These are phyloP conservation scores for Phymanthus crucifer DNA, from an alignment of 92 coral and sea anemone genomes.

Conservation along the genomic window DNA sequence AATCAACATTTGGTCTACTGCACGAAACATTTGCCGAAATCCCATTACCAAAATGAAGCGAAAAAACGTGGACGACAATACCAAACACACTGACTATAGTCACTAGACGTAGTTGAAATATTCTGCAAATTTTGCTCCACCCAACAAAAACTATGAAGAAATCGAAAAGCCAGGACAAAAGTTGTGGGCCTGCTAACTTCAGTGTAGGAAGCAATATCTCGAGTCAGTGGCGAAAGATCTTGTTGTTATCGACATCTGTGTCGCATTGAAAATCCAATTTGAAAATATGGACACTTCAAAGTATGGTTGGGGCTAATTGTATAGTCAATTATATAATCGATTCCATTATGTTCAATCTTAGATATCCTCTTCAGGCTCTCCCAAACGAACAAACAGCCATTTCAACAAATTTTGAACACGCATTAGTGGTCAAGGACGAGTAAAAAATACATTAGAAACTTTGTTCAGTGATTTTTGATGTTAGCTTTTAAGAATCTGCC, in stretches of 20 bases:
- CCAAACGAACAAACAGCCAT: conserved; percentile 10
- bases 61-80: not conserved
- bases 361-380: not conserved
- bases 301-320: conserved; percentile 22
- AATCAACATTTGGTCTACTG: conserved; percentile 28
- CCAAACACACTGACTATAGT: conserved; percentile 7
- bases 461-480: not conserved
- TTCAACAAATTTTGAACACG: conserved; percentile 13
- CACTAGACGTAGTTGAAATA: not conserved
- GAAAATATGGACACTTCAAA: conserved; percentile 33
- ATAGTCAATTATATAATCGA: conserved; percentile 39
- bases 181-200: too few species aligned
- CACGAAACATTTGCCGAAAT: conserved; percentile 26
- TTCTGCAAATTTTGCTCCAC: not conserved
- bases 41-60: not conserved
- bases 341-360: conserved; percentile 15
- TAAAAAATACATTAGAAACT: not conserved
- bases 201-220: not conserved
- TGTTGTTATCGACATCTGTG: conserved; percentile 20
- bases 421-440: conserved; percentile 11
- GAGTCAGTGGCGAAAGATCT: not conserved
- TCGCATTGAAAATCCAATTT: conserved; percentile 7
- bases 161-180: not conserved
- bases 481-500: not conserved
- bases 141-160: not conserved